phyloP scores from a whole-genome alignment of 2,113 vertebrate species.

The Osmerus mordax region DNA sequence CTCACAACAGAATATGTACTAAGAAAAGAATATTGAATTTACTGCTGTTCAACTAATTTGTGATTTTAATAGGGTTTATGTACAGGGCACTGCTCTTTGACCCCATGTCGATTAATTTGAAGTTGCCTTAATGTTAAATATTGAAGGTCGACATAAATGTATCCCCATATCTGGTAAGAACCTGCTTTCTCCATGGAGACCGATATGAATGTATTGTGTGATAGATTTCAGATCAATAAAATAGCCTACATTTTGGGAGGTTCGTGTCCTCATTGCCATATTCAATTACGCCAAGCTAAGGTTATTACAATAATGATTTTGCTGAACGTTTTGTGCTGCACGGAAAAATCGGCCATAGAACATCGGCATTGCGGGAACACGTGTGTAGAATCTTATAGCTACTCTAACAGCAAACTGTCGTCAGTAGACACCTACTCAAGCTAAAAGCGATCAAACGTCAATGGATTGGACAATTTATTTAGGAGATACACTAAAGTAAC shows the following conservation, averaged over 20 bases:
- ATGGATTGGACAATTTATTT: too few species aligned
- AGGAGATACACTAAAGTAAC: too few species aligned
- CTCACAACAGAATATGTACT: not conserved
- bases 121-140: not conserved
- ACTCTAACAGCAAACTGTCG: too few species aligned
- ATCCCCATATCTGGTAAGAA: not conserved
- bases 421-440: too few species aligned
- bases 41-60: not conserved
- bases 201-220: not conserved
- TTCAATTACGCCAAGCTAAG: too few species aligned
- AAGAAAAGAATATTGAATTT: not conserved
- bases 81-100: not conserved
- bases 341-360: too few species aligned
- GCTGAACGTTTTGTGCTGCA: too few species aligned
- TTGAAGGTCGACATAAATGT: not conserved
- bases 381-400: too few species aligned
- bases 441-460: too few species aligned
- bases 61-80: not conserved
- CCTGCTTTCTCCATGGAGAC: not conserved
- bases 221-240: constrained; percentile 1
- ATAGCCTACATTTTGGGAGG: not conserved
- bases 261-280: not conserved
- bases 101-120: not conserved
- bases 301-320: too few species aligned
- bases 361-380: too few species aligned